Evolutionary conservation across 2,888 invertebrate species (phyloP).

Genomic region (Gymnoscelis rufifasciata): DNA sequence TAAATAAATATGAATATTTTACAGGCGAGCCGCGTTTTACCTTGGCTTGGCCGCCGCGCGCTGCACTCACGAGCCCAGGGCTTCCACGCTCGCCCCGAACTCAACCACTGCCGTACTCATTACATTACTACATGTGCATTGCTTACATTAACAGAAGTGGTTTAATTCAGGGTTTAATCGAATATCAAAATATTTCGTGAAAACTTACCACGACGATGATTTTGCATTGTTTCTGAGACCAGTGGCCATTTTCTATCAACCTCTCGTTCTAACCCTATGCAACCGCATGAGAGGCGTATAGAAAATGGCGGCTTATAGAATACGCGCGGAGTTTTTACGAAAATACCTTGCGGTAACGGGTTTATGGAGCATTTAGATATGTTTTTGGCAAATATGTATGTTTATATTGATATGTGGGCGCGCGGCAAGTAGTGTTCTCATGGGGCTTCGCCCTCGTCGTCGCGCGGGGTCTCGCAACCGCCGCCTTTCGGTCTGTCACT

Average conservation of each 20-base stretch:
- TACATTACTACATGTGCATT: background rate
- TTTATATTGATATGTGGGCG: constrained; percentile 65
- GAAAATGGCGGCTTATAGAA: constrained; percentile 1
- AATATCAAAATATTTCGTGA: background rate
- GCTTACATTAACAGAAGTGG: background rate
- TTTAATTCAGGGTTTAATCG: background rate
- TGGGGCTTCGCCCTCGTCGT: constrained; percentile 33
- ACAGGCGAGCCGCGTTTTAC: constrained; percentile 39
- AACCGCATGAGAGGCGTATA: constrained; percentile 1
- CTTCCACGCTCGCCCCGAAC: background rate
- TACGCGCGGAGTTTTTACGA: too few relatives aligned
- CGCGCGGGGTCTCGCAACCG: constrained; percentile 32
- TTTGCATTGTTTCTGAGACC: background rate
- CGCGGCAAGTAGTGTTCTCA: constrained; percentile 26
- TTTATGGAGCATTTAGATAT: constrained; percentile 33
- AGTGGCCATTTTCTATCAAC: constrained; percentile 5
- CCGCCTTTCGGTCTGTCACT: constrained; percentile 41
- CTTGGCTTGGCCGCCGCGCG: constrained; percentile 38
- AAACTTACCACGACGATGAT: background rate
- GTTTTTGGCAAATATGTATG: constrained; percentile 70
- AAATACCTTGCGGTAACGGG: constrained; percentile 37
- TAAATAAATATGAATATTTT: constrained; percentile 75
- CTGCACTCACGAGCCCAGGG: constrained; percentile 2
- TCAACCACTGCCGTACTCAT: background rate
- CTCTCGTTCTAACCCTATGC: constrained; percentile 7